Conservation (phyloP, 2,113 vertebrate genomes). For the Lepus timidus region DNA sequence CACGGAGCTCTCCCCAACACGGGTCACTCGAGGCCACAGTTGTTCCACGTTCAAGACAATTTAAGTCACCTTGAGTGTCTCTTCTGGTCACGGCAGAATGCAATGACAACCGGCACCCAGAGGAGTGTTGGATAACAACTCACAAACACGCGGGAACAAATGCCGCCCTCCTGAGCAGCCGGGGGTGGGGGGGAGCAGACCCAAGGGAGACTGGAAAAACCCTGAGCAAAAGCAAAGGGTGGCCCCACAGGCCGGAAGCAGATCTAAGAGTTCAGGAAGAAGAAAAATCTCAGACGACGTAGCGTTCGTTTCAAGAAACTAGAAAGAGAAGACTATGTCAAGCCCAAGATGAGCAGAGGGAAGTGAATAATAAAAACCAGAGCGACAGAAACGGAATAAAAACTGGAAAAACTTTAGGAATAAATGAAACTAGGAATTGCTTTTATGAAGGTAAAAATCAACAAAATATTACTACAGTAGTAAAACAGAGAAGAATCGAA, state of each 20-base stretch:
- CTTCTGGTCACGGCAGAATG: neutral
- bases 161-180: neutral
- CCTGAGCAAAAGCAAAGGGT: neutral
- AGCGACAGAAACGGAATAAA: neutral
- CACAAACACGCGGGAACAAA: too few relatives aligned
- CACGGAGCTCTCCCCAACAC: neutral
- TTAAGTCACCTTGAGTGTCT: neutral
- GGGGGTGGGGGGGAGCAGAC: neutral
- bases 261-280: neutral
- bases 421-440: neutral
- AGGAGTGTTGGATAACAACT: neutral
- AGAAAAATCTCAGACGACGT: neutral
- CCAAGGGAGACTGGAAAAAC: neutral
- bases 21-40: neutral
- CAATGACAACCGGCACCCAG: neutral
- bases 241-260: too few relatives aligned
- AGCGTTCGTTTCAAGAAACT: neutral
- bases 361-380: neutral
- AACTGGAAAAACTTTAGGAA: neutral
- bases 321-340: neutral
- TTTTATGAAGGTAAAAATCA: neutral
- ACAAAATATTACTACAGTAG: neutral
- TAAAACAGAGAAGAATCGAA: too few relatives aligned
- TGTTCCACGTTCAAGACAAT: neutral
- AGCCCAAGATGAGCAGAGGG: neutral